Base-by-base conservation (phyloP, 2,113 vertebrate species). In the Rana temporaria region DNA sequence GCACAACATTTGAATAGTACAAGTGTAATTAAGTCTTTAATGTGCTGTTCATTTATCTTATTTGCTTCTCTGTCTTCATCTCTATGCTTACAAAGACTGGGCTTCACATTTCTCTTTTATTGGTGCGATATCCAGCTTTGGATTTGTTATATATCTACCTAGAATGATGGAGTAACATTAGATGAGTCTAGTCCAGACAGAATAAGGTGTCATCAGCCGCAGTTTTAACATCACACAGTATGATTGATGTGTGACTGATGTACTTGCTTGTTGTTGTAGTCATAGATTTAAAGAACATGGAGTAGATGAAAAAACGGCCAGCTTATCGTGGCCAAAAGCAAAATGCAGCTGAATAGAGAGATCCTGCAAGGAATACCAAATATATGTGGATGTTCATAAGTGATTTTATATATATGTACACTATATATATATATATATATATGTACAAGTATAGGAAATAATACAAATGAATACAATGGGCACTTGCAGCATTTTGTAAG, bases 21-120 rank as follows among this genome's bases (percentile, higher is more conserved):
- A 64, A 77, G 74, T 64, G 74, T 65, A 65, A 77, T 64, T 64
- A 65, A 53, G 74, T 52, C 74, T 52, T 64, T 77, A 77, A 53
- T 77, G 74, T 63, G 74, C 38, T 18, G 59, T 30, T 65, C 38
- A 30, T 65, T 60, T 30, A 65, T 77, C 74, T 77, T 77, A 53
- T 77, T 65, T 52, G 59, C 60, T 63, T 65, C 42, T 77, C 59
- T 75, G 72, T 20, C 56, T 75, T 62, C 56, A 38, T 62, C n/a
- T 38, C 56, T 60, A n/a, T 60, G 19, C 56, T 75, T 75, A n/a
- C 53, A 75, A 75, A 75, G 56, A 75, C 60, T 62, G 72, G 56
- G 42, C 56, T 42, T 75, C 15, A 75, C 19, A 75, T 62, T 62
- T 62, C 32, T 62, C 16, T 20, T 22, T 59, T 34, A 74, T 32